Conservation (phyloP, 2,888 invertebrate species). For the Protophormia terraenovae region DNA sequence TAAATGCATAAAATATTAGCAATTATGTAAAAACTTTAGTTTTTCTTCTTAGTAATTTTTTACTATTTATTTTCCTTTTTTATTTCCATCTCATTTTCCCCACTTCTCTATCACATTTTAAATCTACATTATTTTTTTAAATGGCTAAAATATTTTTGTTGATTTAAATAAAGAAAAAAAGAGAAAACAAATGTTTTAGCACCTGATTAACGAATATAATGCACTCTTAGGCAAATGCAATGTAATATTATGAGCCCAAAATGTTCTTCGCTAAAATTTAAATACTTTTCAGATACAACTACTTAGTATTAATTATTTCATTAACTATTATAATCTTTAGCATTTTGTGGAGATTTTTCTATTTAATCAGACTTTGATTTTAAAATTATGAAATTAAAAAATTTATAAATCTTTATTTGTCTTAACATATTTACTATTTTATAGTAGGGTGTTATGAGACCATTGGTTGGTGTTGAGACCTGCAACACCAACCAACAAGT, state of each 20-base stretch:
- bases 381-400: too few relatives aligned
- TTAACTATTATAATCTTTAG: too few relatives aligned
- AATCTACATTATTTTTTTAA: constrained; percentile 15
- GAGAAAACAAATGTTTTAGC: neutral
- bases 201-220: too few relatives aligned
- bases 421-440: neutral
- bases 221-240: too few relatives aligned
- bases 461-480: too few relatives aligned
- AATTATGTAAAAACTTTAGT: constrained; percentile 65
- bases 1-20: constrained; percentile 64
- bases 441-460: neutral
- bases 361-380: too few relatives aligned
- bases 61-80: neutral
- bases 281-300: too few relatives aligned
- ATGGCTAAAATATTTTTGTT: constrained; percentile 24
- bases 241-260: too few relatives aligned
- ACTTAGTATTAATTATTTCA: too few relatives aligned
- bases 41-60: constrained; percentile 37
- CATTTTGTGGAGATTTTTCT: too few relatives aligned
- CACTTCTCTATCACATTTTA: neutral
- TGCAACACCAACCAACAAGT: constrained; percentile 21
- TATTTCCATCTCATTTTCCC: neutral
- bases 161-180: constrained; percentile 7
- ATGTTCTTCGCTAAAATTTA: too few relatives aligned
- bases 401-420: too few relatives aligned